These are phyloP conservation scores for Vicugna pacos DNA, from an alignment of 2,113 vertebrate species.

Conservation along the genomic window DNA sequence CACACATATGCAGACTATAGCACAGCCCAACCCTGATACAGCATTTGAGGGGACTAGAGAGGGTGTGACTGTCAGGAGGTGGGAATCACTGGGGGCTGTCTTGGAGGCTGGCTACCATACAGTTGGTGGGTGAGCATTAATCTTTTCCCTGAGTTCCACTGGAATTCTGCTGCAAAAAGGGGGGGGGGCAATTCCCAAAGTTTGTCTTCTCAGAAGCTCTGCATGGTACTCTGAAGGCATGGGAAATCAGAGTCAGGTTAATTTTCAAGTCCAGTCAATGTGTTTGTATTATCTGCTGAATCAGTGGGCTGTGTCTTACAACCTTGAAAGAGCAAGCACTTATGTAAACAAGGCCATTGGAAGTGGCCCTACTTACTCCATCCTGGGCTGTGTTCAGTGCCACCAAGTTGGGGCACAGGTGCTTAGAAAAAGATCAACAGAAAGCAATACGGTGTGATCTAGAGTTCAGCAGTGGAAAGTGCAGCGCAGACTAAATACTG, in stretches of 20 bases:
- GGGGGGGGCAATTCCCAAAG: neutral
- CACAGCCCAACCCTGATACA: neutral
- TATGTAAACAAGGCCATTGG: neutral
- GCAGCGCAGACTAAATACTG: neutral
- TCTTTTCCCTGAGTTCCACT: neutral
- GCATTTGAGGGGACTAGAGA: neutral
- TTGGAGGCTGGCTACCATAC: neutral
- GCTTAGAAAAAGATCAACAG: neutral
- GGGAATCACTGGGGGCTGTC: neutral
- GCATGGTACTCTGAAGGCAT: neutral
- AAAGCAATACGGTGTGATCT: neutral
- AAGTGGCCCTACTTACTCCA: neutral
- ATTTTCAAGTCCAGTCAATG: neutral
- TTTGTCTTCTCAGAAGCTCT: neutral
- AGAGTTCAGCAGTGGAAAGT: neutral
- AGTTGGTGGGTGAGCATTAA: neutral
- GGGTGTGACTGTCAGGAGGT: neutral
- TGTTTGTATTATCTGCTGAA: neutral
- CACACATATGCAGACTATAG: neutral
- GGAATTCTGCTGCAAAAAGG: neutral
- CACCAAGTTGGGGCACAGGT: neutral
- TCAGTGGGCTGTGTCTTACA: neutral
- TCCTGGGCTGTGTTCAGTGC: neutral
- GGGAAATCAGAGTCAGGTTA: neutral
- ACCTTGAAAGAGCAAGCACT: neutral